Evolutionary conservation across 2,888 invertebrate genomes (phyloP).

Genomic region (Eristalinus aeneus): DNA sequence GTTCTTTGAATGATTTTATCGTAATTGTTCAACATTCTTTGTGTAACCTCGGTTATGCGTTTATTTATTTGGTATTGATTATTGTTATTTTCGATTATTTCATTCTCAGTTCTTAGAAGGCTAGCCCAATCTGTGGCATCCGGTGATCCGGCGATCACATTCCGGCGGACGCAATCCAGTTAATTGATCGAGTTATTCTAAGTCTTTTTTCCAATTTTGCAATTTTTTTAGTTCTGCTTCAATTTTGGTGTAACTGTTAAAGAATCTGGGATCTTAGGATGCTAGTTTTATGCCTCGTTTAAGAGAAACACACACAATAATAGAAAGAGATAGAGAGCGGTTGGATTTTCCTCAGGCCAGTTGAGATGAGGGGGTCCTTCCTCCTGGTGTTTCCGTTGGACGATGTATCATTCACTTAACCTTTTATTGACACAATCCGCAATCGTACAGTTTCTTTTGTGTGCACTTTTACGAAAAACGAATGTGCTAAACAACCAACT

Average conservation of each 20-base stretch:
- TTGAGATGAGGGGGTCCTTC: no score
- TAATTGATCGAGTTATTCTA: not conserved
- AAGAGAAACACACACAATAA: no score
- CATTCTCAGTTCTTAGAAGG: not conserved
- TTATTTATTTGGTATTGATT: conserved; percentile 12
- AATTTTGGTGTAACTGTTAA: not conserved
- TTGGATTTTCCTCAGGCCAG: no score
- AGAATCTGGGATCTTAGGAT: not conserved
- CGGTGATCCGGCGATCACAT: not conserved
- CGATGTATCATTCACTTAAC: no score
- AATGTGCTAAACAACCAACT: no score
- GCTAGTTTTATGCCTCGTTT: not conserved
- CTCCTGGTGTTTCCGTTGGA: no score
- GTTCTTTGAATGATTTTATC: not conserved
- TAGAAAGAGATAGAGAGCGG: no score
- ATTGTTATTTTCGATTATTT: conserved; percentile 4
- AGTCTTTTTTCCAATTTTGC: not conserved
- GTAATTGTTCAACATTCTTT: not conserved
- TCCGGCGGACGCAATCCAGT: conserved; percentile 9
- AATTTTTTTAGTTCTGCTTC: not conserved
- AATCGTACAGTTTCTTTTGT: no score
- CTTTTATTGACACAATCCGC: no score
- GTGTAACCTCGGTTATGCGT: not conserved
- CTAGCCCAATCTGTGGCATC: conserved; percentile 15
- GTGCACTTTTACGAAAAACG: no score